Evolutionary conservation across 2,888 invertebrate species (phyloP).

Genomic region (Papilio protenor): DNA sequence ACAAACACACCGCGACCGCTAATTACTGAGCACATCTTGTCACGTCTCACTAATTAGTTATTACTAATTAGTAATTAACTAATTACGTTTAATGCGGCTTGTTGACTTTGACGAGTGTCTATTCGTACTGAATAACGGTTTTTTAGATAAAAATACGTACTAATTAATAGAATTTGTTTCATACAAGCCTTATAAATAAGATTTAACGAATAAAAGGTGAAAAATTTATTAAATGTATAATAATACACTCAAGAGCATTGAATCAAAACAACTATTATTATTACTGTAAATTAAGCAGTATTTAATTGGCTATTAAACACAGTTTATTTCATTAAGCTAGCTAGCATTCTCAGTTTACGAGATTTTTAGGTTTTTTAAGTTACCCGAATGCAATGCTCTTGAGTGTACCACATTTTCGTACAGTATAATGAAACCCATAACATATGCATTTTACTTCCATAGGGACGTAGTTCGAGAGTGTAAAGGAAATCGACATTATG

Average conservation of each 20-base stretch:
- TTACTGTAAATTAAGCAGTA: too few species aligned
- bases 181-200: background rate
- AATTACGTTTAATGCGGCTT: constrained; percentile 13
- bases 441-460: background rate
- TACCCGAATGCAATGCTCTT: background rate
- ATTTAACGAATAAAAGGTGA: too few species aligned
- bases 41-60: constrained; percentile 4
- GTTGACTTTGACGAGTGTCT: background rate
- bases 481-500: constrained; percentile 12
- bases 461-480: background rate
- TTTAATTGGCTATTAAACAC: too few species aligned
- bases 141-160: background rate
- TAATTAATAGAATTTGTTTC: background rate
- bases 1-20: constrained; percentile 17
- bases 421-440: too few species aligned
- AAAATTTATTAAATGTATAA: too few species aligned
- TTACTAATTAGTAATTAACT: constrained; percentile 11
- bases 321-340: too few species aligned
- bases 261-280: too few species aligned
- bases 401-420: background rate
- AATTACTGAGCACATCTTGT: constrained; percentile 6
- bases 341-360: too few species aligned
- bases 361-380: too few species aligned
- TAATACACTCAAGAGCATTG: too few species aligned
- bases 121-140: background rate